These are phyloP conservation scores for Nanorana parkeri DNA, from an alignment of 2,113 vertebrate genomes.

Conservation along the genomic window DNA sequence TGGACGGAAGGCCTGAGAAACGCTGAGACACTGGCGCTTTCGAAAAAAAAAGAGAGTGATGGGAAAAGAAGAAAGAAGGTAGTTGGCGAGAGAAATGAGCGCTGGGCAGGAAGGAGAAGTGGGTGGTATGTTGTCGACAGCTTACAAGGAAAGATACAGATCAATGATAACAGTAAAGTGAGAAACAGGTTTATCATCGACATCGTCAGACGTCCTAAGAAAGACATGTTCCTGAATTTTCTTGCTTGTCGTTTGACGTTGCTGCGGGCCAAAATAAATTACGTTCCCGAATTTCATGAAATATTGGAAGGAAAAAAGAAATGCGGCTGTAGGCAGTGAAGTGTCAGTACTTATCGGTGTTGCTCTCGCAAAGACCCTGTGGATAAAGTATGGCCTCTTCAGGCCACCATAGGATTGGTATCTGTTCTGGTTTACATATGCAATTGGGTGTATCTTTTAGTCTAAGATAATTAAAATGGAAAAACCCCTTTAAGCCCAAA, in stretches of 20 bases:
- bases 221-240: conserved; percentile 9
- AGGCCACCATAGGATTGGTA: too few relatives aligned
- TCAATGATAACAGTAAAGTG: conserved; percentile 4
- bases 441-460: too few relatives aligned
- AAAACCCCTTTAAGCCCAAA: too few relatives aligned
- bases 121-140: neutral
- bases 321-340: too few relatives aligned
- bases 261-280: conserved; percentile 15
- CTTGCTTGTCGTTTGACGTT: neutral
- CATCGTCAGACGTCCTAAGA: neutral
- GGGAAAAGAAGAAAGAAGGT: neutral
- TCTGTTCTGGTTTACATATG: too few relatives aligned
- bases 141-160: neutral
- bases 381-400: too few relatives aligned
- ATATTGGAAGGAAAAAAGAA: neutral
- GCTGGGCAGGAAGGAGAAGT: neutral
- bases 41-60: neutral
- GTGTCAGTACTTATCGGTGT: too few relatives aligned
- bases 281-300: neutral
- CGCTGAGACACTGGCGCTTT: neutral
- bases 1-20: conserved; percentile 6
- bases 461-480: too few relatives aligned
- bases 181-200: conserved; percentile 31
- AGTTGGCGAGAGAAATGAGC: neutral
- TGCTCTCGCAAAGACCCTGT: too few relatives aligned